These are phyloP conservation scores for Xiphydria camelus DNA, from an alignment of 2,888 invertebrate genomes.

Conservation along the genomic window DNA sequence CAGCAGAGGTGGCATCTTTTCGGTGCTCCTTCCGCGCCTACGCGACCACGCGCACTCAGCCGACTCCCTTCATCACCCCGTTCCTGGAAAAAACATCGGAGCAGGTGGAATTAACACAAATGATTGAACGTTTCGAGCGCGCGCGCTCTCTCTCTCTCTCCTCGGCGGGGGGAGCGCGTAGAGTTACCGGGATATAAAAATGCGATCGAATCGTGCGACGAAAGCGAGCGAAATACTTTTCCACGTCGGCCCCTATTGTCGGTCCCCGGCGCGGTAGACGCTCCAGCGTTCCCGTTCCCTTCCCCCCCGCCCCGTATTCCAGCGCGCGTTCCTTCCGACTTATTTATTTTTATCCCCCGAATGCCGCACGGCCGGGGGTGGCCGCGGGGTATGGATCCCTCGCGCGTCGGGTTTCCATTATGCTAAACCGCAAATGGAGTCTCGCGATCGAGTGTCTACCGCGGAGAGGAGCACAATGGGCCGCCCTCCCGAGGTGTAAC, in stretches of 20 bases:
- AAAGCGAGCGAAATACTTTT: conserved; percentile 25
- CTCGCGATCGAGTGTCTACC: conserved; percentile 57
- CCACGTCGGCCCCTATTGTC: conserved; percentile 24
- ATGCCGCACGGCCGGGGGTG: conserved; percentile 15
- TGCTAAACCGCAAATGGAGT: conserved; percentile 59
- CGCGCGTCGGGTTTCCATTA: conserved; percentile 56
- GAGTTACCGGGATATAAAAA: not conserved
- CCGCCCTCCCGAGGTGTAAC: conserved; percentile 52
- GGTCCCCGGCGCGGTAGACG: conserved; percentile 6
- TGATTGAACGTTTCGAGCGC: too few species aligned
- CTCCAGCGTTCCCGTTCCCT: too few species aligned
- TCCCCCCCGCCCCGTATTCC: not conserved
- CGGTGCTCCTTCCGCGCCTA: conserved; percentile 44
- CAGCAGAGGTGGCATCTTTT: conserved; percentile 52
- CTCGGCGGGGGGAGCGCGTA: too few species aligned
- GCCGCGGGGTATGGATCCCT: conserved; percentile 5
- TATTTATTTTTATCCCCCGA: conserved; percentile 36
- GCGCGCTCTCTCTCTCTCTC: too few species aligned
- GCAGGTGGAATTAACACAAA: not conserved
- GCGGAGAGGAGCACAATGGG: conserved; percentile 18
- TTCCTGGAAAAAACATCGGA: conserved; percentile 6
- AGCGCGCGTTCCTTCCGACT: conserved; percentile 21
- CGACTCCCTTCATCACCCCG: conserved; percentile 55
- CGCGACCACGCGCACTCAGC: conserved; percentile 42
- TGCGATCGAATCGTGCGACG: not conserved